phyloP scores from a whole-genome alignment of 2,113 vertebrate genomes.

The Coracopsis vasa region DNA sequence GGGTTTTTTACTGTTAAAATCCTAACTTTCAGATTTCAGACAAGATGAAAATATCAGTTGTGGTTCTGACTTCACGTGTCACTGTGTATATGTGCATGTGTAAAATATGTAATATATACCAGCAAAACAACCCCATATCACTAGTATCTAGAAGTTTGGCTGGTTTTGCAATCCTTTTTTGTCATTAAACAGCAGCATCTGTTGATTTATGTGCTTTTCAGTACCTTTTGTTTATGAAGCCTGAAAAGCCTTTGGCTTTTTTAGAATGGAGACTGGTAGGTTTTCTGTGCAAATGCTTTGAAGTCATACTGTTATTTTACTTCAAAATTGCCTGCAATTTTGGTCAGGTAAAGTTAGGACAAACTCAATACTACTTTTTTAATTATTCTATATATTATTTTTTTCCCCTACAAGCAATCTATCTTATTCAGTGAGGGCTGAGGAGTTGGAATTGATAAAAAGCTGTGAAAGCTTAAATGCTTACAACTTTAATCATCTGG shows the following conservation, averaged over 20 bases:
- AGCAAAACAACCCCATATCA: background rate
- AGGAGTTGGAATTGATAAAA: background rate
- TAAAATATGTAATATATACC: background rate
- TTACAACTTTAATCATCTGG: background rate
- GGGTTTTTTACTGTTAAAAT: slow-evolving; percentile 64
- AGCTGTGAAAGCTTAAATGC: background rate
- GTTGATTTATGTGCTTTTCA: background rate
- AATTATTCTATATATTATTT: background rate
- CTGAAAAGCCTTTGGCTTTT: background rate
- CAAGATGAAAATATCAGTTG: slow-evolving; percentile 9
- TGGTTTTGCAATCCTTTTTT: background rate
- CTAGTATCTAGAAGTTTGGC: background rate
- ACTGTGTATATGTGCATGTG: background rate
- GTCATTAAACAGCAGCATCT: background rate
- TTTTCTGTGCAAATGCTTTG: background rate
- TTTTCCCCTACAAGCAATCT: background rate
- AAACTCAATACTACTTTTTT: background rate
- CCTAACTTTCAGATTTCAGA: slow-evolving; percentile 60
- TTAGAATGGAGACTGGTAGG: background rate
- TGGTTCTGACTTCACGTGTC: background rate
- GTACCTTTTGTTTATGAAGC: background rate
- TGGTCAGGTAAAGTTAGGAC: background rate
- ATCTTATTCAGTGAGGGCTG: fast-evolving
- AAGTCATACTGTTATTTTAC: background rate
- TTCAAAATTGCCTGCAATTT: background rate